Base-by-base conservation (phyloP, 2,113 vertebrate species). In the Bagarius yarrelli region DNA sequence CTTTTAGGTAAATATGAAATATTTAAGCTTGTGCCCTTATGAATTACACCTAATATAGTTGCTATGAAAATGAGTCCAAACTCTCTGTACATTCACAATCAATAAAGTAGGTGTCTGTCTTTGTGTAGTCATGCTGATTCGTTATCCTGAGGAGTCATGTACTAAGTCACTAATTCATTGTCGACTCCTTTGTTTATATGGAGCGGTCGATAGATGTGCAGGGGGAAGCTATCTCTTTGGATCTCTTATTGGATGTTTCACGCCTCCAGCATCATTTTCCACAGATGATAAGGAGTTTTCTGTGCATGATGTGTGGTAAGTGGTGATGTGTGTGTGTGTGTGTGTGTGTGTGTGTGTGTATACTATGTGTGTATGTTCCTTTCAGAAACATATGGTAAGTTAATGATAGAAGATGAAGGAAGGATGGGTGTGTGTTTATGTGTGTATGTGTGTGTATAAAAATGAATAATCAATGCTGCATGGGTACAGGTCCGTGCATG, bases 171-270 rank as follows among this genome's bases (percentile, higher is more conserved):
- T 69, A 25, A 63, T 59, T 75, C 59, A 36, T 74, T 74, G 50
- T 67, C 82, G 19, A 52, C 25, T 87, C 71, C 88, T 87, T 88
- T 89, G 90, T 84, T 87, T 86, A 87, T 83, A 40, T 79, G 84
- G 83, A 44, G 86, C 86, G 85, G 88, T 90, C 88, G 91, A 89
- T 87, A 89, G 89, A 89, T 88, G 86, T 87, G 88, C 85, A 85
- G 86, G 84, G 67, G 82, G 81, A 87, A 88, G 85, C 80, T 87
- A 88, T 90, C 88, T 87, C 86, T 83, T 84, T 36, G 84, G 85
- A 88, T 85, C 86, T 84, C 85, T 89, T 88, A n/a, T 84, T 88
- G 84, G 84, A 75, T 79, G 88, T 86, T 89, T 89, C 87, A 87
- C 75, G 30, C 88, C 85, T 85, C 44, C 74, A 63, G 34, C 76